These are phyloP conservation scores for Ooceraea biroi DNA, from an alignment of 1,140 invertebrate genomes.

Conservation along the genomic window DNA sequence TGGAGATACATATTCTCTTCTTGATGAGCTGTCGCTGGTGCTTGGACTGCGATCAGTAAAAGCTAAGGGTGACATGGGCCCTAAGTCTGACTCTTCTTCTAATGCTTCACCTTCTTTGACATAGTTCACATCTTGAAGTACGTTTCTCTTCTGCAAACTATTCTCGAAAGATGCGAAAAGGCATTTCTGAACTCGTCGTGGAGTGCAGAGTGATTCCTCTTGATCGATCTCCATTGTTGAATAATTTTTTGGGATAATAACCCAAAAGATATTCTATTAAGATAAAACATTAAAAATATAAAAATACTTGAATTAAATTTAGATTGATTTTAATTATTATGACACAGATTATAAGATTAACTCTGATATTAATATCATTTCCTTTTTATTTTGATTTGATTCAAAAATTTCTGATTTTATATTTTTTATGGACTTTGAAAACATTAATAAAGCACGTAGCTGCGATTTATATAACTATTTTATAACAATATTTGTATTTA, in stretches of 20 bases:
- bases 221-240: slow-evolving; percentile 9
- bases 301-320: not conserved
- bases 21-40: slow-evolving; percentile 74
- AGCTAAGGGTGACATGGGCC: slow-evolving; percentile 80
- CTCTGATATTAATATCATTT: not conserved
- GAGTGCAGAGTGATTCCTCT: slow-evolving; percentile 69
- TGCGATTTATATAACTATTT: too few species aligned
- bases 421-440: too few species aligned
- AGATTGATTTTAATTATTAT: not conserved
- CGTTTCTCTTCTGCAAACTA: slow-evolving; percentile 72
- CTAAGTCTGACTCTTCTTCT: slow-evolving; percentile 81
- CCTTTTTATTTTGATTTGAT: not conserved
- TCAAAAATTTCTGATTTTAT: not conserved
- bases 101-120: slow-evolving; percentile 11
- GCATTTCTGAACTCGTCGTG: slow-evolving; percentile 74
- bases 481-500: too few species aligned
- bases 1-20: slow-evolving; percentile 70
- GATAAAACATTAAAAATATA: not conserved
- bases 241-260: not conserved
- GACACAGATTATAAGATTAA: not conserved
- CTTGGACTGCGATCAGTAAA: slow-evolving; percentile 72
- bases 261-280: slow-evolving; percentile 22
- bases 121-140: not conserved
- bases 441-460: too few species aligned
- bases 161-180: slow-evolving; percentile 58